phyloP scores from a whole-genome alignment of 2,797 vertebrate genomes.

The Strix occidentalis region DNA sequence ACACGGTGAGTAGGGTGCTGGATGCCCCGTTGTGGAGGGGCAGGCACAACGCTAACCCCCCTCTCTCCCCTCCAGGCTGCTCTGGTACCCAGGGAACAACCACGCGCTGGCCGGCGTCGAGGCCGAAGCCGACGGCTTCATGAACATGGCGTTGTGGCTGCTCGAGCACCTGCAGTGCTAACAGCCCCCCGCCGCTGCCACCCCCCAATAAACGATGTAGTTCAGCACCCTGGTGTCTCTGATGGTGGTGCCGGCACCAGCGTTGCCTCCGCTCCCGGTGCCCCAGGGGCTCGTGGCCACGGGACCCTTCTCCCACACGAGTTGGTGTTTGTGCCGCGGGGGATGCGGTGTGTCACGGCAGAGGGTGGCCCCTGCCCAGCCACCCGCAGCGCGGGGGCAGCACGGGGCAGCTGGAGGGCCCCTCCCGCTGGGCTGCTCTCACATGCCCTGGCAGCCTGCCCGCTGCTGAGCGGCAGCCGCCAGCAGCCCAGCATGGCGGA shows the following conservation, averaged over 20 bases:
- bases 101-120: conserved; percentile 90
- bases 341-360: fast-evolving
- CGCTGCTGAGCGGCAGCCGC: fast-evolving
- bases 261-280: fast-evolving
- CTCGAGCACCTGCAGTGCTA: conserved; percentile 80
- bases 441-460: neutral
- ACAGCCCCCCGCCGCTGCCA: neutral
- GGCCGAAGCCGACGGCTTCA: conserved; percentile 91
- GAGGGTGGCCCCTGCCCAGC: neutral
- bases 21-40: fast-evolving
- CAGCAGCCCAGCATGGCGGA: fast-evolving
- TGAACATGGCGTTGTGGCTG: conserved; percentile 92
- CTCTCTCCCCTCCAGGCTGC: conserved; percentile 76
- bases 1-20: conserved; percentile 80
- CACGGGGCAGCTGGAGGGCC: neutral
- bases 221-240: neutral
- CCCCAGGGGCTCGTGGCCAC: fast-evolving
- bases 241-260: fast-evolving
- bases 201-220: neutral
- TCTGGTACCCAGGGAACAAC: conserved; percentile 92
- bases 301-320: fast-evolving
- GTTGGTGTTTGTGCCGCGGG: fast-evolving
- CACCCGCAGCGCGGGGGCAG: fast-evolving
- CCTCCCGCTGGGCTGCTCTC: neutral
- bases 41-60: neutral